phyloP scores from a whole-genome alignment of 2,888 invertebrate genomes.

The Caradrina clavipalpis region DNA sequence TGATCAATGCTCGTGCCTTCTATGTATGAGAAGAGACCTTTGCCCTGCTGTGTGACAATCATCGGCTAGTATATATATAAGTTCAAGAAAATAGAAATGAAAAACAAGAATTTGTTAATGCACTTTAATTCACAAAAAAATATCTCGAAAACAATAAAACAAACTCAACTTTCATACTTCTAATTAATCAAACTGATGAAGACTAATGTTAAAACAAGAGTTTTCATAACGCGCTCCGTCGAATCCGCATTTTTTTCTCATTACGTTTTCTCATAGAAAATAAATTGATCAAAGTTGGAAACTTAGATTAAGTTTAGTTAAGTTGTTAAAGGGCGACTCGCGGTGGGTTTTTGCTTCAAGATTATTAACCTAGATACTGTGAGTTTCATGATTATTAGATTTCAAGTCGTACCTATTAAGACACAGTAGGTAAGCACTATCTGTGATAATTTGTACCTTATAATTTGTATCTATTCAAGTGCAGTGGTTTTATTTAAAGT shows the following conservation, averaged over 20 bases:
- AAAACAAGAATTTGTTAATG: background rate
- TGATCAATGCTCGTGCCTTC: too few relatives aligned
- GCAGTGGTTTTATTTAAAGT: too few relatives aligned
- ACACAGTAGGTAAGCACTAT: too few relatives aligned
- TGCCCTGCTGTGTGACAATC: too few relatives aligned
- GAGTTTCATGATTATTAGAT: background rate
- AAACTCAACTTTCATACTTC: background rate
- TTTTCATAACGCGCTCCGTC: conserved; percentile 67
- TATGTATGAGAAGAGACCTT: too few relatives aligned
- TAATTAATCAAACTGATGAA: conserved; percentile 62
- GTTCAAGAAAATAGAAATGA: too few relatives aligned
- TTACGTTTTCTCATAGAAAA: conserved; percentile 62
- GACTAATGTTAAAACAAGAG: conserved; percentile 64
- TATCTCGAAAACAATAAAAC: background rate
- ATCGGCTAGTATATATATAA: too few relatives aligned
- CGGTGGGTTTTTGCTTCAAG: background rate
- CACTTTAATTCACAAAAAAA: background rate
- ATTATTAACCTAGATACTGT: conserved; percentile 15
- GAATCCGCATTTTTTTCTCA: conserved; percentile 69
- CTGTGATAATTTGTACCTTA: too few relatives aligned
- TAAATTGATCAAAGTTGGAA: conserved; percentile 72
- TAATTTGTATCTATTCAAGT: too few relatives aligned
- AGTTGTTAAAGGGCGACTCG: conserved; percentile 60
- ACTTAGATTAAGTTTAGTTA: conserved; percentile 68
- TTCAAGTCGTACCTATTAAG: too few relatives aligned